phyloP scores from a whole-genome alignment of 2,797 vertebrate genomes.

The Etheostoma perlongum region DNA sequence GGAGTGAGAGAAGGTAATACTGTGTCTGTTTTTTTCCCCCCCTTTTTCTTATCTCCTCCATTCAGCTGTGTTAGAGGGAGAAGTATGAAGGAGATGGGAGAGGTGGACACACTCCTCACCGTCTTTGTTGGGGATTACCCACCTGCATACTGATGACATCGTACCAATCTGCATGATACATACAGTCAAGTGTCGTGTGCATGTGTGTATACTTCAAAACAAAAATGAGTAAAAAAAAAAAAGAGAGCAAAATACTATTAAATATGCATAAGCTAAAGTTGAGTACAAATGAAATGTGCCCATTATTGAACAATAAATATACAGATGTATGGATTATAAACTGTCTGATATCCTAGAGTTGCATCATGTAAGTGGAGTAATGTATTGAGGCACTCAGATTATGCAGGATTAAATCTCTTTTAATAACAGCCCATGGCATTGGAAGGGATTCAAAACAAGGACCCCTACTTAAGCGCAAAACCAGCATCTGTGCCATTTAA shows the following conservation, averaged over 20 bases:
- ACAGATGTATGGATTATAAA: conserved; percentile 4
- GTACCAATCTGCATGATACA: conserved; percentile 43
- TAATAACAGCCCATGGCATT: conserved; percentile 13
- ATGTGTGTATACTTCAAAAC: conserved; percentile 4
- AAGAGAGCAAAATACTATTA: background rate
- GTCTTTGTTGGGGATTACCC: conserved; percentile 63
- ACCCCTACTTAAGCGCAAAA: background rate
- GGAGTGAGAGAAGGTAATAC: conserved; percentile 41
- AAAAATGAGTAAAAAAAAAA: background rate
- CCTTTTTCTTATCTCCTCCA: conserved; percentile 76
- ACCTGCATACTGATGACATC: conserved; percentile 78
- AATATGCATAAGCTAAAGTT: background rate
- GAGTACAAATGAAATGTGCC: background rate
- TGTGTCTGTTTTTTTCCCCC: conserved; percentile 33
- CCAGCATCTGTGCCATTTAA: background rate
- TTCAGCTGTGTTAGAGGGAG: conserved; percentile 72
- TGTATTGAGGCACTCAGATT: conserved; percentile 5
- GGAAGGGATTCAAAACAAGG: background rate
- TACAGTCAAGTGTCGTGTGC: background rate
- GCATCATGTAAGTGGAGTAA: background rate
- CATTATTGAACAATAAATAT: background rate
- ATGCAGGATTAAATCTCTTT: conserved; percentile 22
- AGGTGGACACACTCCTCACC: conserved; percentile 46
- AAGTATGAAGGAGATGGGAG: conserved; percentile 21
- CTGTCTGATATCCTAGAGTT: conserved; percentile 1